Percentiles rank a stretch among this genome's conserved stretches.
Conservation (phyloP, 2,888 invertebrate species). For the Petrolisthes manimaculis region DNA sequence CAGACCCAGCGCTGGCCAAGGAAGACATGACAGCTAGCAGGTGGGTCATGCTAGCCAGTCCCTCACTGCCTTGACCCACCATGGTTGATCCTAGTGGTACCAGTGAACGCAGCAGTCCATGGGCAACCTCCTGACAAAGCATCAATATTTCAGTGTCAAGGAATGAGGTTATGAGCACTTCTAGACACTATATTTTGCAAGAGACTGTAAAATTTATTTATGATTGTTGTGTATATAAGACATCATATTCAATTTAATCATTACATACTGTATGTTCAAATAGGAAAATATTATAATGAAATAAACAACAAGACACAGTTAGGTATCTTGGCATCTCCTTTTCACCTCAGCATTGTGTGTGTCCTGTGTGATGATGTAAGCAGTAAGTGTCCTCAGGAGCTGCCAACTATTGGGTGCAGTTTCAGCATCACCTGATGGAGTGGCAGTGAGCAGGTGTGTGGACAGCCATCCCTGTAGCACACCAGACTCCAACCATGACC, state of each 20-base stretch:
- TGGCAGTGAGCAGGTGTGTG: constrained; percentile 68
- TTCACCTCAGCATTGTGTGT: constrained; percentile 53
- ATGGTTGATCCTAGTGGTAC: constrained; percentile 77
- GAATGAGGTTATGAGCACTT: too few species aligned
- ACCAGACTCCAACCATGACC: constrained; percentile 72
- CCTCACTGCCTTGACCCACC: constrained; percentile 48
- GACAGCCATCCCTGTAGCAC: constrained; percentile 62
- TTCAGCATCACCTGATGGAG: constrained; percentile 68
- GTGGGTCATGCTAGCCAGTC: constrained; percentile 72
- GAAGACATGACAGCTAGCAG: constrained; percentile 84
- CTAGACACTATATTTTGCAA: too few species aligned
- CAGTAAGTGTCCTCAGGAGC: constrained; percentile 55
- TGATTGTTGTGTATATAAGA: too few species aligned
- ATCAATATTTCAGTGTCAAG: too few species aligned
- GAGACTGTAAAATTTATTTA: too few species aligned
- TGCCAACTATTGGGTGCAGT: constrained; percentile 67
- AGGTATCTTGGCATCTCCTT: not conserved
- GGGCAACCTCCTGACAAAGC: constrained; percentile 49
- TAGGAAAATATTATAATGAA: too few species aligned
- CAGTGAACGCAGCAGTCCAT: constrained; percentile 57
- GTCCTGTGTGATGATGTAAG: constrained; percentile 56
- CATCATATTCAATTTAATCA: too few species aligned
- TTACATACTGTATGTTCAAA: too few species aligned
- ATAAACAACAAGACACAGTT: not conserved
- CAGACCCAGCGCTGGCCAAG: constrained; percentile 86